These are phyloP conservation scores for Troides oblongomaculatus DNA, from an alignment of 2,888 invertebrate species.

Conservation along the genomic window DNA sequence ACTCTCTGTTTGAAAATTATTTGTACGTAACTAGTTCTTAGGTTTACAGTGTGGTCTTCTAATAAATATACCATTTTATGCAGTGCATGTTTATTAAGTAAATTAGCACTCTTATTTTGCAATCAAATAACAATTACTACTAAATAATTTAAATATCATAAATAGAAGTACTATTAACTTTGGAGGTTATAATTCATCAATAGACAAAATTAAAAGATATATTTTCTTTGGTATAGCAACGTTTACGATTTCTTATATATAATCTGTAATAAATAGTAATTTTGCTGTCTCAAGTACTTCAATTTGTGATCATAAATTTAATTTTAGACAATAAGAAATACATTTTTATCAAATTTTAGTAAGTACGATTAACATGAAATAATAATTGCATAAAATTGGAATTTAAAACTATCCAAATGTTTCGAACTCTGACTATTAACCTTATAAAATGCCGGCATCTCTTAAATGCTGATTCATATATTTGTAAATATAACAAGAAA, in stretches of 20 bases:
- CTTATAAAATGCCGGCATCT: constrained; percentile 69
- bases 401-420: constrained; percentile 47
- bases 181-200: too few relatives aligned
- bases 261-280: neutral
- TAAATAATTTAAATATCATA: too few relatives aligned
- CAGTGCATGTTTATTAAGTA: too few relatives aligned
- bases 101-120: too few relatives aligned
- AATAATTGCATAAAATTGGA: constrained; percentile 15
- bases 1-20: too few relatives aligned
- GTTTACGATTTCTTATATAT: neutral
- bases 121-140: too few relatives aligned
- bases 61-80: too few relatives aligned
- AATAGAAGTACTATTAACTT: too few relatives aligned
- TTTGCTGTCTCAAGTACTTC: neutral
- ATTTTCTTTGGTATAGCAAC: neutral
- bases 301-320: neutral
- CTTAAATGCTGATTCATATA: constrained; percentile 69
- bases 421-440: constrained; percentile 67
- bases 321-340: constrained; percentile 21
- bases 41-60: too few relatives aligned
- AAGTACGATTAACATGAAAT: constrained; percentile 37
- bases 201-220: neutral
- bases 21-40: too few relatives aligned
- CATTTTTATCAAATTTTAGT: constrained; percentile 36
- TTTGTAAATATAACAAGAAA: constrained; percentile 54